Evolutionary conservation across 2,888 invertebrate species (phyloP), one percentile per base, ranked within the genome.

Genomic region (Melinaea marsaeus): DNA sequence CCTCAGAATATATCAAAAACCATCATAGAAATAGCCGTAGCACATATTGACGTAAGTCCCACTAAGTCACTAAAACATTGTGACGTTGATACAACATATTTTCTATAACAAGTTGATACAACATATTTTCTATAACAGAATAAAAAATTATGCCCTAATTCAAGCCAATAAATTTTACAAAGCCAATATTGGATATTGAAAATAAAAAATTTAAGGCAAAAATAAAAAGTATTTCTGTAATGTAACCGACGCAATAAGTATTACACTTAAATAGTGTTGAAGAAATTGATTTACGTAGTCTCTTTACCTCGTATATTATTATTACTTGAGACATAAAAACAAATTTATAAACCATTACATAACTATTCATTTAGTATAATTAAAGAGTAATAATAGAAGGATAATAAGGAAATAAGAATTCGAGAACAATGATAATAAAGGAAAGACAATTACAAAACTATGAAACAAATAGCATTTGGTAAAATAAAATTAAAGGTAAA

Each of bases 11-110:
- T 98, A 75, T 95, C 96, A 76, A 98, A 97, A 56, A 97, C 97
- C 96, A 96, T 97, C 93, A 98, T 96, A 0, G 98, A 98, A 0
- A 98, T 97, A 32, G 98, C 96, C 0, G 97, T 96, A 0, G 98
- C 96, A 77, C 98, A 98, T 77, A 98, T 98, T 46, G 97, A 97
- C 0, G 98, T 98, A 84, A 98, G 98, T 32, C 98, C 98, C 0
- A 98, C 98, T 62, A 98, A 98, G 78, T 98, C 98, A 76, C 98
- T 98, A 89, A 98, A 98, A 90, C 95, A 98, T 98, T 1, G 98
- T 98, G 60, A 98, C 98, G 83, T 98, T 97, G 96, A 81, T 98
- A 96, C 56, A 96, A 97, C 84, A 97, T 96, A 0, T 98, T 97
- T 85, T 97, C 97, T 63, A 98, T 98, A 61, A 94, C 22, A 22